Base-by-base conservation (phyloP, 2,797 vertebrate species). In the Clarias pachynema region DNA sequence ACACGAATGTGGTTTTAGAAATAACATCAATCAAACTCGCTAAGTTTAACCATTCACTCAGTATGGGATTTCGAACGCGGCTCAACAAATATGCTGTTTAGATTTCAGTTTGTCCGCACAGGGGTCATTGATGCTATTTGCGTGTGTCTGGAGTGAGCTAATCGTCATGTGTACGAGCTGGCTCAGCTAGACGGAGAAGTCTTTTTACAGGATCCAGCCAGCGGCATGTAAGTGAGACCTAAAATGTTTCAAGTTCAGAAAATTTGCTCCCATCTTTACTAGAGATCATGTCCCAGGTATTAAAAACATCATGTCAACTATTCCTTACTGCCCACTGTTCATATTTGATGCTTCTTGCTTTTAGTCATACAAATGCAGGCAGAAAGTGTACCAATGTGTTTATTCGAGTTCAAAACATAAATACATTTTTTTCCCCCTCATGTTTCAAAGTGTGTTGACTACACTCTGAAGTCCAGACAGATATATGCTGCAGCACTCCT, bases 401-500 rank as follows among this genome's bases (percentile, higher is more conserved):
- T 18, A 31, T 56, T 56, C 18, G 31, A 62, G 57, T 12, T 60
- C 15, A 80, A 66, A 80, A 49, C 37, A 37, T n/a, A 14, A 37
- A 22, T 62, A 5, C 34, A 3, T 5, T 26, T 65, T 9, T 65
- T n/a, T n/a, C 4, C 16, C 66, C 65, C 40, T 49, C 37, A 65
- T 29, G 4, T 29, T 49, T 65, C 49, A 40, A 37, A 20, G 74
- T 59, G 10, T 29, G 34, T 22, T 77, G 26, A 59, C 26, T 2
- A n/a, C 56, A 34, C 79, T 70, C 44, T 83, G 79, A 68, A 83
- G 80, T 40, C 60, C 56, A 57, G 53, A 37, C 75, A 1, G 26
- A 79, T 26, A 75, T 49, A 49, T 49, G 63, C 87, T 79, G 81
- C 92, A 93, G 91, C 89, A 93, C 91, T 91, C 88, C 87, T 62